Base-by-base conservation (phyloP, 1,140 invertebrate genomes). In the Musca vetustissima region DNA sequence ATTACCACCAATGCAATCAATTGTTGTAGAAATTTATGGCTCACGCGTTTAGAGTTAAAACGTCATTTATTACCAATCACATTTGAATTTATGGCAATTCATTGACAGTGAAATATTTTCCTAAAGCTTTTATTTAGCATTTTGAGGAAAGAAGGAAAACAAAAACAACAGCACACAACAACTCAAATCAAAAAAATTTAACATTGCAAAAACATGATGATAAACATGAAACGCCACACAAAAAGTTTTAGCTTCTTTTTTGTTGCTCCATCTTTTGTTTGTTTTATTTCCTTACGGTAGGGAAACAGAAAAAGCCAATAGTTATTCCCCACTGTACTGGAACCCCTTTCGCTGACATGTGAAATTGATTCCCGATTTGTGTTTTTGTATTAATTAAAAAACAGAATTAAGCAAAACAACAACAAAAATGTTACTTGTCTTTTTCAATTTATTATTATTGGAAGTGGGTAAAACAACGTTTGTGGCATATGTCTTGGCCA, bases 11-110 rank as follows among this genome's bases (percentile, higher is more conserved):
- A 7, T 49, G 64, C 64, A 49, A 48, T 21, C 64, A 48, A 49
- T 66, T 48, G 49, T 48, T 66, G 24, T 21, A 66, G 64, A 28
- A 66, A 66, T 66, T 66, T 66, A 66, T 66, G 47, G 64, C 43
- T 66, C 64, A 66, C 64, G 64, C 43, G 64, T 52, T 61, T 61
- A 61, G 28, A 66, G 64, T 48, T 52, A 48, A 66, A 66, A 66
- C 64, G 64, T 66, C 64, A 66, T 66, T 66, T 66, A 66, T 52
- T 52, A 49, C 13, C 64, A 52, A 66, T 66, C 64, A 52, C 64
- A 66, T 66, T 66, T 66, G 64, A 66, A 66, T 66, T 66, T 66
- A 66, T 66, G 64, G 64, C 64, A 66, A 66, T 66, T 52, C 24
- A 52, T 66, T 66, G 64, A 66, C 64, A 66, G 64, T 66, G 64